These are phyloP conservation scores for Tonatia bakeri DNA, from an alignment of 2,113 vertebrate genomes.

Conservation along the genomic window DNA sequence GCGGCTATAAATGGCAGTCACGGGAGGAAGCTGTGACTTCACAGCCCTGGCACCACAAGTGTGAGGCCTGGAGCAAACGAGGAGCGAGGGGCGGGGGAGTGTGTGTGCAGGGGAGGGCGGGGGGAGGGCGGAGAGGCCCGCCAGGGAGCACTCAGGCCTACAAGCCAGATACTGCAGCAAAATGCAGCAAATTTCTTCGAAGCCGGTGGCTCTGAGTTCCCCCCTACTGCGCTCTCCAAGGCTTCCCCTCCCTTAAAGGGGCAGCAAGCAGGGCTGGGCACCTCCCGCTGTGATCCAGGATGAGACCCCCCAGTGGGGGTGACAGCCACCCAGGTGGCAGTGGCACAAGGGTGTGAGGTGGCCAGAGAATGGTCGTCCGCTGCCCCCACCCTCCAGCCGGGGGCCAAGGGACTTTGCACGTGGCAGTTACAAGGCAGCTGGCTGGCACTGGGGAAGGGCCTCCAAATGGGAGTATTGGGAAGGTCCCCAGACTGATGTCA, in stretches of 20 bases:
- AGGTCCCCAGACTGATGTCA: background rate
- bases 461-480: no score
- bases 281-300: accelerated
- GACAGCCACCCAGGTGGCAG: accelerated
- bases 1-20: constrained; percentile 62
- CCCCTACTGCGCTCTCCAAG: background rate
- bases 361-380: background rate
- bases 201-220: constrained; percentile 16
- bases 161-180: constrained; percentile 75
- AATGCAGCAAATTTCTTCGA: constrained; percentile 69
- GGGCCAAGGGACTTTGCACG: no score
- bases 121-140: no score
- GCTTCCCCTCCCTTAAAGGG: constrained; percentile 42
- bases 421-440: background rate
- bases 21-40: background rate
- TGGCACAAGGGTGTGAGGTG: background rate
- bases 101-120: background rate
- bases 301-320: background rate
- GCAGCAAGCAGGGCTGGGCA: background rate
- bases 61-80: background rate
- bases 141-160: constrained; percentile 57
- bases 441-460: background rate
- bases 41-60: background rate
- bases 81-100: background rate
- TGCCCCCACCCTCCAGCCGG: no score